A percentile compares a stretch with the other conserved stretches of the same genome.
Conservation (phyloP, 2,797 vertebrate species). For the Rallus crepitans region DNA sequence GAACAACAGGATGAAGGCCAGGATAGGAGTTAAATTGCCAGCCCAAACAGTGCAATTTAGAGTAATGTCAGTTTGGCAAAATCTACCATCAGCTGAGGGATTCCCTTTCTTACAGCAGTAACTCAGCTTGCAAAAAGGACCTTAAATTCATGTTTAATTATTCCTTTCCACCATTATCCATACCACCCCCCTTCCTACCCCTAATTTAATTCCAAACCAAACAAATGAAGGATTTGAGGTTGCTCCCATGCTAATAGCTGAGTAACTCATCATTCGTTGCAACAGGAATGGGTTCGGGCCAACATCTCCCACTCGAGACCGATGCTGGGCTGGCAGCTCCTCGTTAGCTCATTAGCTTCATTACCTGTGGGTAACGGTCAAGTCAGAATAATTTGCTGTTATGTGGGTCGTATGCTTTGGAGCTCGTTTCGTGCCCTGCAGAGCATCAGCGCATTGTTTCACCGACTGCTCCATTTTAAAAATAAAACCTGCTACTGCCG, state of each 20-base stretch:
- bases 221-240: neutral
- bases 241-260: neutral
- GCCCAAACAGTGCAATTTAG: neutral
- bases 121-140: neutral
- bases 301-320: neutral
- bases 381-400: conserved; percentile 60
- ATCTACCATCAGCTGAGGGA: neutral
- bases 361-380: conserved; percentile 46
- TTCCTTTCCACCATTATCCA: conserved; percentile 2
- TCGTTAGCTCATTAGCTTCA: conserved; percentile 14
- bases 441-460: neutral
- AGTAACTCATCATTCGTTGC: neutral
- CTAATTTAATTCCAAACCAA: neutral
- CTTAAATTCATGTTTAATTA: neutral
- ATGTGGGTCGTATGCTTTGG: conserved; percentile 34
- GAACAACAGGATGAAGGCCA: rapidly evolving
- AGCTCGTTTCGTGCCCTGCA: conserved; percentile 42
- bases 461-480: conserved; percentile 29
- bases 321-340: neutral
- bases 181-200: neutral
- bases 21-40: neutral
- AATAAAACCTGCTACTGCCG: neutral
- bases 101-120: neutral
- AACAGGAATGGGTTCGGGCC: neutral
- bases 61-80: neutral